These are phyloP conservation scores for Zaprionus davidi DNA, from an alignment of 1,140 invertebrate species.

Conservation along the genomic window DNA sequence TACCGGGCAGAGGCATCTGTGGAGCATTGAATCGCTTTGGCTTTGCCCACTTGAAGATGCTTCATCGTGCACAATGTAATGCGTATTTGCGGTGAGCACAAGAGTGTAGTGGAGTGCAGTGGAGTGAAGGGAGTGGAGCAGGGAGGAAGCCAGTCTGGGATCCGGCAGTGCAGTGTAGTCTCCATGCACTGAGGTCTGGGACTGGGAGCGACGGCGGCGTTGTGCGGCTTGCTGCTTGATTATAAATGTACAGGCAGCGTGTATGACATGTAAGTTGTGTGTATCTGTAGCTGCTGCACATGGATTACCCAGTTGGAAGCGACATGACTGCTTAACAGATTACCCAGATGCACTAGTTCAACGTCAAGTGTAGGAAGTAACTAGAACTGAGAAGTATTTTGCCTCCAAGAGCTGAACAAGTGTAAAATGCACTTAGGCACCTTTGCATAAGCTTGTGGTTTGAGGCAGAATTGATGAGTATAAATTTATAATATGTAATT, in stretches of 20 bases:
- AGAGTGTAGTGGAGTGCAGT: not conserved
- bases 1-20: conserved; percentile 54
- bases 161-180: not conserved
- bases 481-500: too few relatives aligned
- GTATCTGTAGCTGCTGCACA: conserved; percentile 41
- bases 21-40: conserved; percentile 45
- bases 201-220: not conserved
- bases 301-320: conserved; percentile 31
- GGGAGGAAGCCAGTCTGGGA: not conserved
- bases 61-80: conserved; percentile 69
- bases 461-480: too few relatives aligned
- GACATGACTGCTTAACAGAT: not conserved
- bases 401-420: not conserved
- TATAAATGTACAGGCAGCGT: conserved; percentile 74
- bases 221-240: conserved; percentile 72
- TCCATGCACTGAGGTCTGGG: not conserved
- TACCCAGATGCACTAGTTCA: not conserved
- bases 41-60: conserved; percentile 68
- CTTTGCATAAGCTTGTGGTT: not conserved
- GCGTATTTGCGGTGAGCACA: conserved; percentile 39
- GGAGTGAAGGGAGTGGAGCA: too few relatives aligned
- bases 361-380: not conserved
- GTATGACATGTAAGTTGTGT: conserved; percentile 75
- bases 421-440: not conserved
- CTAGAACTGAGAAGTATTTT: not conserved